These are phyloP conservation scores for Charanyca ferruginea DNA, from an alignment of 2,888 invertebrate genomes.

Conservation along the genomic window DNA sequence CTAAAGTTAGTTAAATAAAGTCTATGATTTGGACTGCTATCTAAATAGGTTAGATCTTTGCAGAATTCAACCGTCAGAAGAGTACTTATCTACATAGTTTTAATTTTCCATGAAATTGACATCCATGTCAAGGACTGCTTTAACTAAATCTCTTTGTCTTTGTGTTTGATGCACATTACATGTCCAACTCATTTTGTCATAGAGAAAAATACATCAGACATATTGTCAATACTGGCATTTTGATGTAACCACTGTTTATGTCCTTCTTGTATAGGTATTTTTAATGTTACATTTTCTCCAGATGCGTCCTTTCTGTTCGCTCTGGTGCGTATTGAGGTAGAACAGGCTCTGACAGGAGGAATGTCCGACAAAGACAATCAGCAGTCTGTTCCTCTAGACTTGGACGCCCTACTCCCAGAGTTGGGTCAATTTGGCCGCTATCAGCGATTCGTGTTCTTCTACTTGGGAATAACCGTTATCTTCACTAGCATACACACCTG, in stretches of 20 bases:
- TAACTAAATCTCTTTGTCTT: too few relatives aligned
- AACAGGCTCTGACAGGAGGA: neutral
- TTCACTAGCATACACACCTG: constrained; percentile 86
- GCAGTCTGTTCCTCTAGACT: constrained; percentile 58
- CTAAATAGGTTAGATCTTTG: too few relatives aligned
- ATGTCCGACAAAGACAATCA: neutral
- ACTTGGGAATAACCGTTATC: constrained; percentile 85
- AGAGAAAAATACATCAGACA: too few relatives aligned
- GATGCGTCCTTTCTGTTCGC: too few relatives aligned
- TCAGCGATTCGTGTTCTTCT: constrained; percentile 81
- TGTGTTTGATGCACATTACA: too few relatives aligned
- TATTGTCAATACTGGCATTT: neutral
- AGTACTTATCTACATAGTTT: too few relatives aligned
- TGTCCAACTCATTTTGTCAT: too few relatives aligned
- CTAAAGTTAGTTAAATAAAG: too few relatives aligned
- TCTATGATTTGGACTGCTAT: too few relatives aligned
- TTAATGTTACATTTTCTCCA: neutral
- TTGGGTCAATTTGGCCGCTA: constrained; percentile 86
- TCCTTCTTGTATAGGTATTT: neutral
- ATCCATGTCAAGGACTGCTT: too few relatives aligned
- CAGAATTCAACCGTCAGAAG: too few relatives aligned
- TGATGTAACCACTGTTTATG: neutral
- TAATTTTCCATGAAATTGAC: too few relatives aligned
- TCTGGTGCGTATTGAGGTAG: neutral
- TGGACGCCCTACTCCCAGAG: constrained; percentile 81